Conservation (phyloP, 1,140 invertebrate species). For the Stegodyphus dumicola region DNA sequence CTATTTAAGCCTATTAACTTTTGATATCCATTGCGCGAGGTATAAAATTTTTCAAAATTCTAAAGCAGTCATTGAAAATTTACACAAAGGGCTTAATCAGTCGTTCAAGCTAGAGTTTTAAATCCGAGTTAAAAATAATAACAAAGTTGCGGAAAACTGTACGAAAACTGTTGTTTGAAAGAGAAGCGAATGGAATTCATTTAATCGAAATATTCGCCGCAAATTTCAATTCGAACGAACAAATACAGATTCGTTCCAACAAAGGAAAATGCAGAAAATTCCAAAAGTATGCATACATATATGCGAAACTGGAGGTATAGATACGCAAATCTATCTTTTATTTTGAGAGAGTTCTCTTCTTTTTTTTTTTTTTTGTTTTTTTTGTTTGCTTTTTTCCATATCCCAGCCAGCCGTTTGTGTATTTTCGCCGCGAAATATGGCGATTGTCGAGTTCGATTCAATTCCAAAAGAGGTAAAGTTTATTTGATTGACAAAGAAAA, state of each 20-base stretch:
- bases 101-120: neutral
- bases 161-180: neutral
- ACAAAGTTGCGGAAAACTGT: neutral
- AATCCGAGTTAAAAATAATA: neutral
- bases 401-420: no score
- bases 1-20: neutral
- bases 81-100: neutral
- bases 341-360: neutral
- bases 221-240: neutral
- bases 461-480: neutral
- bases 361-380: no score
- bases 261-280: neutral
- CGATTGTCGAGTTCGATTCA: no score
- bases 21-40: no score
- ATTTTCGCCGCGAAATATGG: no score
- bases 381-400: no score
- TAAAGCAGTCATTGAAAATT: neutral
- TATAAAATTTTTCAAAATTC: neutral
- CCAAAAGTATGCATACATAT: no score
- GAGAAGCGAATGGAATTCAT: neutral
- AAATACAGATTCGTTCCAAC: neutral
- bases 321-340: neutral
- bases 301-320: neutral
- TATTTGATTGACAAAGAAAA: conserved; percentile 3
- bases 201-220: neutral